A percentile compares a stretch with the other conserved stretches of the same genome.
These are phyloP conservation scores for Microplitis manilae DNA, from an alignment of 2,888 invertebrate genomes.

Conservation along the genomic window DNA sequence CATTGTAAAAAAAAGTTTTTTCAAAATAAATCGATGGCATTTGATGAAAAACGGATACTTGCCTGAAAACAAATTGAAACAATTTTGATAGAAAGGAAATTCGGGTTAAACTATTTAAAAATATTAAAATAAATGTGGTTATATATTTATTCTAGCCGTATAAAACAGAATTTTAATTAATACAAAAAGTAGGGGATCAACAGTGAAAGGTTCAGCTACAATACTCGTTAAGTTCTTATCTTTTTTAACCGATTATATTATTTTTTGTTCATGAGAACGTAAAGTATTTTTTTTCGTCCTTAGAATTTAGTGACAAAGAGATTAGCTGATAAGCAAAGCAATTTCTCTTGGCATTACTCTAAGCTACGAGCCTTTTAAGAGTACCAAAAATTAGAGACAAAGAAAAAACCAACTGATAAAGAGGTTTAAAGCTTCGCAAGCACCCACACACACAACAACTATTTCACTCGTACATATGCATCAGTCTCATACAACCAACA, in stretches of 20 bases:
- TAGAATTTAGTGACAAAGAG: not conserved
- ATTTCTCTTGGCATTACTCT: not conserved
- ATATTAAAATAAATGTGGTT: not conserved
- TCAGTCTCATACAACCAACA: too few species aligned
- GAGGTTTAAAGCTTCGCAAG: not conserved
- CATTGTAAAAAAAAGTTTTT: too few species aligned
- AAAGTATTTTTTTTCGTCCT: not conserved
- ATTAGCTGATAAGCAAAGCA: constrained; percentile 1
- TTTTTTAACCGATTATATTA: not conserved
- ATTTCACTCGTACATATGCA: too few species aligned
- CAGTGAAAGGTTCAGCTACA: not conserved
- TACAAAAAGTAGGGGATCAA: not conserved
- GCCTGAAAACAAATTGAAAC: too few species aligned
- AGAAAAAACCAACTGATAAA: not conserved
- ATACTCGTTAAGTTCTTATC: not conserved
- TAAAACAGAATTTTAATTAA: not conserved
- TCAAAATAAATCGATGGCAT: too few species aligned
- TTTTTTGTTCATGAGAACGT: not conserved
- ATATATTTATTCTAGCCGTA: not conserved
- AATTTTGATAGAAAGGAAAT: too few species aligned
- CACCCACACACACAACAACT: too few species aligned
- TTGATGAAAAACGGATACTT: too few species aligned
- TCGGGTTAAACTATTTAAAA: not conserved
- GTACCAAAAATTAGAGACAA: not conserved
- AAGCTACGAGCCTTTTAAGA: not conserved